These are phyloP conservation scores for Archegozetes longisetosus DNA, from an alignment of 1,140 invertebrate species.

Conservation along the genomic window DNA sequence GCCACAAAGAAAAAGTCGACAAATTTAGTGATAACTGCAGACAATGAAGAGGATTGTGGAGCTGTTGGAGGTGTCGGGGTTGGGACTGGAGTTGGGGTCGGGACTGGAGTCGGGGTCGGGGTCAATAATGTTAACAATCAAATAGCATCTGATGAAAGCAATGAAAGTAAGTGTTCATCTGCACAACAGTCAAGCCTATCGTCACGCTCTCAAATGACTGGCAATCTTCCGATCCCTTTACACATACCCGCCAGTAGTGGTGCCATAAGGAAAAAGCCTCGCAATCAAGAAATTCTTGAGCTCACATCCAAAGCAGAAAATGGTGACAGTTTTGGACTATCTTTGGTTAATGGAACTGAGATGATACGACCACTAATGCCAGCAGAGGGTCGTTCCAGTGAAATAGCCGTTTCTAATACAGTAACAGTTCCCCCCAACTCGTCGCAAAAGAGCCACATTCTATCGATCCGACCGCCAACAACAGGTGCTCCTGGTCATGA, in stretches of 20 bases:
- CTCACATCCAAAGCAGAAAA: neutral
- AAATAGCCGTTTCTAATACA: neutral
- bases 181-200: neutral
- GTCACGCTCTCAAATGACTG: neutral
- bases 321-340: neutral
- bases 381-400: neutral
- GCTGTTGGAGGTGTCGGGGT: neutral
- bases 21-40: neutral
- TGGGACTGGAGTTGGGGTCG: too few relatives aligned
- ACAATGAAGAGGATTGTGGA: neutral
- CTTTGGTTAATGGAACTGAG: neutral
- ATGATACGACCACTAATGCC: neutral
- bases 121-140: neutral
- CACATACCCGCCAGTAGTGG: neutral
- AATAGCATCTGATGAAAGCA: neutral
- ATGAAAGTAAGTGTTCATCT: neutral
- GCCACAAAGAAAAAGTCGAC: neutral
- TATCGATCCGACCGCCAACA: neutral
- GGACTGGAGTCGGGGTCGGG: too few relatives aligned
- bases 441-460: neutral
- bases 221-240: neutral
- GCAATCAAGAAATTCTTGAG: neutral
- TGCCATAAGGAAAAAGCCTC: conserved; percentile 1
- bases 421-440: neutral
- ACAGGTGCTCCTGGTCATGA: neutral